Conservation (phyloP, 2,888 invertebrate genomes). For the Cancer borealis region DNA sequence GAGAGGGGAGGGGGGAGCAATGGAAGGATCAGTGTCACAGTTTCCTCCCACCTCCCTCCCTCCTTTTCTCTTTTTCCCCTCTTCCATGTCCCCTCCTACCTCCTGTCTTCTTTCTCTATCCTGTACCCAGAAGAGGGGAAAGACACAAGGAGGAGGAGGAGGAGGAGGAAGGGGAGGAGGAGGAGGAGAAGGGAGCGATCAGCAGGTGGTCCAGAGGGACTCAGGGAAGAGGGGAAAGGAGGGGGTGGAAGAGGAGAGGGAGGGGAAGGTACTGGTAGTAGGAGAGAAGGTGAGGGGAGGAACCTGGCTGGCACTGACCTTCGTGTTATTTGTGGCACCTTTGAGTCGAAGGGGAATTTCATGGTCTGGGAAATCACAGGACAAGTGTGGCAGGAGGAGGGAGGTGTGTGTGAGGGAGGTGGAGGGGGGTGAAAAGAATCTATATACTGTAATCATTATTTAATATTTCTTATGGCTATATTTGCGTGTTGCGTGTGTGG, state of each 20-base stretch:
- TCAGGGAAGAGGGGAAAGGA: not conserved
- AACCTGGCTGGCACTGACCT: slow-evolving; percentile 11
- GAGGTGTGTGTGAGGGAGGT: not conserved
- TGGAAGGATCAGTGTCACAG: slow-evolving; percentile 43
- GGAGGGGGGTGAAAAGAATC: not conserved
- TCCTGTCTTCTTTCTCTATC: slow-evolving; percentile 21
- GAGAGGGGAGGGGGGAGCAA: not conserved
- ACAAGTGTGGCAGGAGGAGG: not conserved
- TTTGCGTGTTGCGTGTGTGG: not conserved
- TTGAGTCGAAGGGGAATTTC: slow-evolving; percentile 42
- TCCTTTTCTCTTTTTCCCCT: not conserved
- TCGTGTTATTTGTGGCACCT: slow-evolving; percentile 25
- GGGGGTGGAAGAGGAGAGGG: slow-evolving; percentile 2
- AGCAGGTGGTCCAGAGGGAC: not conserved
- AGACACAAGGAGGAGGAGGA: not conserved
- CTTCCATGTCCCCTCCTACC: not conserved
- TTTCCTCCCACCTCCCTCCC: not conserved
- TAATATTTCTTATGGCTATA: not conserved
- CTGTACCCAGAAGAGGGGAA: not conserved
- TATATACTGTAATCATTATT: not conserved
- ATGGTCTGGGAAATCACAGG: slow-evolving; percentile 47
- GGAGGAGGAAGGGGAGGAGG: slow-evolving; percentile 30
- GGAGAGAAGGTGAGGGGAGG: not conserved
- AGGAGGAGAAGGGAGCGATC: not conserved
- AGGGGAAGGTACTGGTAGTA: not conserved